Conservation (phyloP, 1,140 invertebrate genomes). For the Tigriopus japonicus region DNA sequence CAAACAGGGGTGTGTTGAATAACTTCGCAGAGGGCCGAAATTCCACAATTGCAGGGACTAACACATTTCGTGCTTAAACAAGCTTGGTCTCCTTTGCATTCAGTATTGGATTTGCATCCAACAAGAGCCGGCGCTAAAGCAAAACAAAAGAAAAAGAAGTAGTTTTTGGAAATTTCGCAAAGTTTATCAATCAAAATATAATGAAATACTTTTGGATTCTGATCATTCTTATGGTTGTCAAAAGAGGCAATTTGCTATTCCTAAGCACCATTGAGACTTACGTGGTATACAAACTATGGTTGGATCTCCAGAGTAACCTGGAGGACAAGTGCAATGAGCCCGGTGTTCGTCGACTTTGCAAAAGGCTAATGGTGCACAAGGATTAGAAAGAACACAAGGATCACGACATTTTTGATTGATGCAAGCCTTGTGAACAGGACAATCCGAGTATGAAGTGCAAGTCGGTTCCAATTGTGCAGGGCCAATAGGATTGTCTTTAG, state of each 20-base stretch:
- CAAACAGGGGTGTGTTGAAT: constrained; percentile 34
- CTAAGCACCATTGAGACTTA: constrained; percentile 25
- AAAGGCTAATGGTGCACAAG: constrained; percentile 55
- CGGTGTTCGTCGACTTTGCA: constrained; percentile 60
- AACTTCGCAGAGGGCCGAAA: constrained; percentile 45
- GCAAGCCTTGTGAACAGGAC: constrained; percentile 47
- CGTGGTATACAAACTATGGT: not conserved
- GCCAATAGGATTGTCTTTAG: too few relatives aligned
- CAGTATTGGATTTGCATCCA: too few relatives aligned
- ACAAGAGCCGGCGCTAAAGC: too few relatives aligned
- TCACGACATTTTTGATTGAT: constrained; percentile 50
- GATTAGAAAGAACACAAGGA: constrained; percentile 42
- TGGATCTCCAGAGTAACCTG: constrained; percentile 64
- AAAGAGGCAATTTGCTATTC: too few relatives aligned
- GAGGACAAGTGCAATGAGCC: constrained; percentile 59
- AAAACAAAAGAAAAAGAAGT: too few relatives aligned
- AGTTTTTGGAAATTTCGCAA: too few relatives aligned
- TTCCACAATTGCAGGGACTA: constrained; percentile 49
- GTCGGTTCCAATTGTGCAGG: too few relatives aligned
- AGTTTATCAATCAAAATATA: too few relatives aligned
- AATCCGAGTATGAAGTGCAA: constrained; percentile 41
- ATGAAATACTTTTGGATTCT: too few relatives aligned
- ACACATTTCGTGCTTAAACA: too few relatives aligned
- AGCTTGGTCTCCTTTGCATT: too few relatives aligned
- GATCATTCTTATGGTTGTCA: too few relatives aligned